Percentiles rank a stretch among this genome's conserved stretches.
These are phyloP conservation scores for Daboia siamensis DNA, from an alignment of 2,113 vertebrate genomes.

Conservation along the genomic window DNA sequence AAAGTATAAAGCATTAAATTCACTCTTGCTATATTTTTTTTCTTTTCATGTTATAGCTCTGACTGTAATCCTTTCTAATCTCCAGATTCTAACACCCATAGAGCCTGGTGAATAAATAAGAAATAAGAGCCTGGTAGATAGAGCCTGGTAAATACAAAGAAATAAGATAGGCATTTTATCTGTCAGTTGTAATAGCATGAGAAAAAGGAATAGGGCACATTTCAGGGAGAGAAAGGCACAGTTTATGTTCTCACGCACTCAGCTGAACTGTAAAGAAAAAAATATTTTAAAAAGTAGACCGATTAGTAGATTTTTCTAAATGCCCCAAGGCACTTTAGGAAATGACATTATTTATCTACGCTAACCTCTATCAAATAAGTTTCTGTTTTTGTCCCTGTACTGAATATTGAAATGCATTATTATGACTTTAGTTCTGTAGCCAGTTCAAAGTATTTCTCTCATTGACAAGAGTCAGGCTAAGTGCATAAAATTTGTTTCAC, in stretches of 20 bases:
- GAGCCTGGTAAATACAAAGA: not conserved
- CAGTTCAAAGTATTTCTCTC: constrained; percentile 34
- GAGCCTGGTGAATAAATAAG: not conserved
- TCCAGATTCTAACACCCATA: not conserved
- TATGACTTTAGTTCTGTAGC: constrained; percentile 25
- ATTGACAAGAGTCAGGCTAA: not conserved
- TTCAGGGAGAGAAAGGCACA: constrained; percentile 53
- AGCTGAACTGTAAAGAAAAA: constrained; percentile 1
- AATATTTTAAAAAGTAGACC: not conserved
- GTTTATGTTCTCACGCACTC: constrained; percentile 39
- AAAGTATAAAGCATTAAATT: not conserved
- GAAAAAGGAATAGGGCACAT: constrained; percentile 24
- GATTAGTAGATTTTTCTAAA: constrained; percentile 18
- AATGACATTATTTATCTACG: constrained; percentile 19
- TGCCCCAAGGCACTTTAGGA: constrained; percentile 23
- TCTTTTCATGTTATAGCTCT: not conserved
- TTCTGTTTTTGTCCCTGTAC: not conserved
- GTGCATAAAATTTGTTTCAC: not conserved
- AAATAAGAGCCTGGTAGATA: too few relatives aligned
- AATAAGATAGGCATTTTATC: not conserved
- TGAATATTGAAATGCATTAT: not conserved
- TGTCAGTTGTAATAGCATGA: constrained; percentile 31
- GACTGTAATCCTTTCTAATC: not conserved
- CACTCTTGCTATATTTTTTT: not conserved
- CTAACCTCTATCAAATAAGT: not conserved